Evolutionary conservation across 2,888 invertebrate species (phyloP), one percentile per base, ranked within the genome.

Genomic region (Pyrochroa serraticornis): DNA sequence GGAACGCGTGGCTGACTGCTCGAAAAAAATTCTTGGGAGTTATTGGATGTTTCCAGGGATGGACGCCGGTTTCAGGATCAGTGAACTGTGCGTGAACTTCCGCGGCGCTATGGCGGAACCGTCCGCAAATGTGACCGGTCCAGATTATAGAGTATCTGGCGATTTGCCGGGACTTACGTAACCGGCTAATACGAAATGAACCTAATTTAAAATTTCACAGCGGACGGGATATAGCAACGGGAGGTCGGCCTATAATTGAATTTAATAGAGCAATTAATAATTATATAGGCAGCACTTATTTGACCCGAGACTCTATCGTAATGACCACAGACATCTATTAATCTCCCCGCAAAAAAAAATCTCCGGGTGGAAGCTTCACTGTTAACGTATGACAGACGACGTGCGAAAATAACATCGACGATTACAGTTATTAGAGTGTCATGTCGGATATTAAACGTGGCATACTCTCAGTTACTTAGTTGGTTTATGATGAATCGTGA

Each of bases 181-280:
- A 22, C 22, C 22, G 22, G 22, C 22, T 3, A 5, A 22, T 22
- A 22, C 22, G 22, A 22, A 22, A 22, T 22, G 22, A 22, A 22
- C 22, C 22, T 22, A 22, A 22, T 22, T 22, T 22, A 22, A 22
- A 22, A 22, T 22, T 22, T 22, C 22, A 22, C 22, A 22, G 22
- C 22, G 22, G 39, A 39, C 31, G 13, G 6, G 53, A 33, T 22
- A 1, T 7, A 58, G 22, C 61, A 37, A 48, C 54, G 53, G 58
- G 58, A 35, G 58, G 55, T 58, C 55, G 13, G 14, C 39, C 32
- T 38, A 37, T 62, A 62, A 62, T 62, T 59, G 58, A 62, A 59
- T 62, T 56, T 59, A 62, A 62, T 62, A 62, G 62, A 62, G 59
- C 59, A 59, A 62, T 62, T 62, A 59, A 62, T 59, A 59, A 62